These are phyloP conservation scores for Mirza zaza DNA, from an alignment of 2,113 vertebrate genomes.

Conservation along the genomic window DNA sequence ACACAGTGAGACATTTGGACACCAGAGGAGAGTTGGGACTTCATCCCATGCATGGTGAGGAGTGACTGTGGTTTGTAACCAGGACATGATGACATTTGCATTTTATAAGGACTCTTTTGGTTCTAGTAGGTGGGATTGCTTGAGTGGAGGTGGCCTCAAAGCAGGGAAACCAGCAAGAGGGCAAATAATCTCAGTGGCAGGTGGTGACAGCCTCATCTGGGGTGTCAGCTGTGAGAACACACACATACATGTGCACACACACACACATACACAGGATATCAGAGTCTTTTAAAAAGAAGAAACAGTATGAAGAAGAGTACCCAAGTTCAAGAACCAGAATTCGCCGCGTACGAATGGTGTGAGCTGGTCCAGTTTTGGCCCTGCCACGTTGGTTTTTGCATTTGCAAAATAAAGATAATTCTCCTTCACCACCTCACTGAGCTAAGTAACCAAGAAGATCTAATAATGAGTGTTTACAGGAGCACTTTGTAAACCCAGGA, in stretches of 20 bases:
- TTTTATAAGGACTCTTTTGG: no score
- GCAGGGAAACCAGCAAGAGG: not conserved
- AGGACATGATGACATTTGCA: accelerated
- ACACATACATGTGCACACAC: not conserved
- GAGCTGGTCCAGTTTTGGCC: not conserved
- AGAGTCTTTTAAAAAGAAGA: not conserved
- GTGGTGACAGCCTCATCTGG: not conserved
- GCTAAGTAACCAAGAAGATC: not conserved
- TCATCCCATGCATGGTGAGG: not conserved
- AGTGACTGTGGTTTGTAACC: not conserved
- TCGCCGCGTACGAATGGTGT: not conserved
- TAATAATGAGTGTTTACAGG: not conserved
- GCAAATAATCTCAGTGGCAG: not conserved
- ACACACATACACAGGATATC: not conserved
- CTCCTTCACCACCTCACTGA: not conserved
- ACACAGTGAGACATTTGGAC: not conserved
- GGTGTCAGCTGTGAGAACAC: not conserved
- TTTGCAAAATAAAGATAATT: not conserved
- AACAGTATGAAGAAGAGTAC: not conserved
- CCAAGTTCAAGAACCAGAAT: not conserved
- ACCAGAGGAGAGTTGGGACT: not conserved
- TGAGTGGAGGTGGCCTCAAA: not conserved
- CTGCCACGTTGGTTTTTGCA: not conserved
- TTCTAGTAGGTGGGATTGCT: not conserved
- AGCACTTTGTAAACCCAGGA: not conserved